phyloP scores from a whole-genome alignment of 1,140 invertebrate species.

The Lucilia sericata region DNA sequence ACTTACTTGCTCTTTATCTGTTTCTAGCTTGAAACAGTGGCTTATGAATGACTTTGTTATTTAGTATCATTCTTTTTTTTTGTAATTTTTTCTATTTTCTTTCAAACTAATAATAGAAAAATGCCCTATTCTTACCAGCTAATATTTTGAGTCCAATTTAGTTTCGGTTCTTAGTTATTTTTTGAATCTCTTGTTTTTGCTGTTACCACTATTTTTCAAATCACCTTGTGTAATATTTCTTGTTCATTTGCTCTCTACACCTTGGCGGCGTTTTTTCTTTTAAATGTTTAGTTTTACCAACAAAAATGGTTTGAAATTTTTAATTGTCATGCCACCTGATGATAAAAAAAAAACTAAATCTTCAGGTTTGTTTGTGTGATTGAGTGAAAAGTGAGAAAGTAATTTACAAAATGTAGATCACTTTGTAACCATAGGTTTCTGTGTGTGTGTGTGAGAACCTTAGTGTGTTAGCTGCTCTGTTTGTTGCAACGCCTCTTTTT shows the following conservation, averaged over 20 bases:
- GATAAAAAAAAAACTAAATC: neutral
- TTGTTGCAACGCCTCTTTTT: slow-evolving; percentile 6
- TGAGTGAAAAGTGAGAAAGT: slow-evolving; percentile 22
- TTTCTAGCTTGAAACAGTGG: neutral
- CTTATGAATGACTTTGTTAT: slow-evolving; percentile 21
- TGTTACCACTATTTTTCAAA: neutral
- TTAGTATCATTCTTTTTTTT: neutral
- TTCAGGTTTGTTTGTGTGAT: neutral
- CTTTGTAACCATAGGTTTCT: neutral
- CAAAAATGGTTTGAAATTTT: neutral
- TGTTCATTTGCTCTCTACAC: neutral
- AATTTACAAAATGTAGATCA: slow-evolving; percentile 7
- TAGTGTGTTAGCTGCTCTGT: neutral
- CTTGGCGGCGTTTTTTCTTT: neutral
- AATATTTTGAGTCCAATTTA: slow-evolving; percentile 19
- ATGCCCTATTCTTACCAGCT: neutral
- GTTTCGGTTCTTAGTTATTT: neutral
- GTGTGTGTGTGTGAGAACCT: neutral
- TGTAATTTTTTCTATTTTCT: neutral
- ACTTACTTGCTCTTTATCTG: neutral
- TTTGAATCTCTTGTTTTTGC: too few species aligned
- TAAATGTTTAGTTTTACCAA: neutral
- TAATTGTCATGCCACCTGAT: slow-evolving; percentile 26
- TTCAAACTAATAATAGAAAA: neutral
- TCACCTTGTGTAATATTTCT: neutral